These are phyloP conservation scores for Apogon talboti DNA, from an alignment of 2,797 vertebrate species.

Conservation along the genomic window DNA sequence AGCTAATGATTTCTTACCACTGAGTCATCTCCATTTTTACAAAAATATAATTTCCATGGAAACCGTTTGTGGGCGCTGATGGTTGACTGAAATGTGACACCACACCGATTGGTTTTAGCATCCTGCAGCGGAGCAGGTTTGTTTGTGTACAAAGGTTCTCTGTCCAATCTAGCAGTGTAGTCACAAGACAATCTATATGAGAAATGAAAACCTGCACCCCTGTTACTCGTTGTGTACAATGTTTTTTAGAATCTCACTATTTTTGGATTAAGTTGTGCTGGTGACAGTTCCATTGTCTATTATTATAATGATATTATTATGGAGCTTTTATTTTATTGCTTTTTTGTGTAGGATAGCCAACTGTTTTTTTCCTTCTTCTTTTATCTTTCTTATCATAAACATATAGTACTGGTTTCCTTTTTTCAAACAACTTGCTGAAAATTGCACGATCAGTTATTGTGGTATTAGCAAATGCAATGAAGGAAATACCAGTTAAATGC, in stretches of 20 bases:
- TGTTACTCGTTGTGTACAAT: slow-evolving; percentile 89
- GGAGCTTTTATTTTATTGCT: slow-evolving; percentile 83
- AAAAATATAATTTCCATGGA: slow-evolving; percentile 20
- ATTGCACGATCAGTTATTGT: slow-evolving; percentile 91
- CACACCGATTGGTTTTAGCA: slow-evolving; percentile 59
- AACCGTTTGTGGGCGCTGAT: slow-evolving; percentile 50
- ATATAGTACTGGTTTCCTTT: slow-evolving; percentile 87
- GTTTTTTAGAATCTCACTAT: slow-evolving; percentile 90
- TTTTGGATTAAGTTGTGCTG: slow-evolving; percentile 94
- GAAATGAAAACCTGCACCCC: slow-evolving; percentile 83
- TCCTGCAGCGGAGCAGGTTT: slow-evolving; percentile 53
- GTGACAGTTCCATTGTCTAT: slow-evolving; percentile 93
- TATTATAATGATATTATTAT: slow-evolving; percentile 81
- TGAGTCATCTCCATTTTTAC: slow-evolving; percentile 27
- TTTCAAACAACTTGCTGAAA: slow-evolving; percentile 91
- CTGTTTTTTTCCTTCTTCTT: slow-evolving; percentile 72
- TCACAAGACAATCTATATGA: slow-evolving; percentile 90
- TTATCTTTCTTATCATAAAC: slow-evolving; percentile 84
- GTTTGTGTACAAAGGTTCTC: slow-evolving; percentile 79
- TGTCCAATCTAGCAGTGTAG: slow-evolving; percentile 75
- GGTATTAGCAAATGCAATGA: slow-evolving; percentile 88
- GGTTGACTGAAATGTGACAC: slow-evolving; percentile 72
- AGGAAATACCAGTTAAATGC: slow-evolving; percentile 92
- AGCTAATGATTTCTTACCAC: slow-evolving; percentile 9
- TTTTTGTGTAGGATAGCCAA: slow-evolving; percentile 84